phyloP scores from a whole-genome alignment of 2,888 invertebrate genomes.

The Volucella inanis region DNA sequence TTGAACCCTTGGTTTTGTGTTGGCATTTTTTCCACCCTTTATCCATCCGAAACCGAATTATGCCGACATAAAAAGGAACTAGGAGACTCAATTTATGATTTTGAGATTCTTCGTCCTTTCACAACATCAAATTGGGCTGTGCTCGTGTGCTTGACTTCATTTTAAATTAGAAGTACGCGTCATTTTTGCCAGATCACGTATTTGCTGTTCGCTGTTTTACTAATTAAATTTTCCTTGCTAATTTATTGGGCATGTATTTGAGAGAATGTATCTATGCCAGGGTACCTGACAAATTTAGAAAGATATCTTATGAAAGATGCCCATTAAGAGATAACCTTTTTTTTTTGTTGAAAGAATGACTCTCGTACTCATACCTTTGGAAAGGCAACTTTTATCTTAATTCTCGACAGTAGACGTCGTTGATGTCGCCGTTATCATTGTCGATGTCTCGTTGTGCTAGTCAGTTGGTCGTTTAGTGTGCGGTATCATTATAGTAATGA shows the following conservation, averaged over 20 bases:
- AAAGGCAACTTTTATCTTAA: conserved; percentile 47
- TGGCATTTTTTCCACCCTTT: background rate
- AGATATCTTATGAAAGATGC: conserved; percentile 57
- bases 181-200: conserved; percentile 70
- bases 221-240: conserved; percentile 72
- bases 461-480: conserved; percentile 1
- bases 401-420: conserved; percentile 8
- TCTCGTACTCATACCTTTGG: conserved; percentile 38
- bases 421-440: background rate
- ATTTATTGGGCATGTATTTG: conserved; percentile 61
- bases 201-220: conserved; percentile 47
- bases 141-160: conserved; percentile 69
- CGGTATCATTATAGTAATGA: conserved; percentile 59
- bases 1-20: conserved; percentile 45
- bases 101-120: conserved; percentile 19
- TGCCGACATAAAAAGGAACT: conserved; percentile 1
- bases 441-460: background rate
- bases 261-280: background rate
- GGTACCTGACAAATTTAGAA: conserved; percentile 36
- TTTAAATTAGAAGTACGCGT: conserved; percentile 58
- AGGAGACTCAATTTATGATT: conserved; percentile 11
- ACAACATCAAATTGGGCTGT: conserved; percentile 16
- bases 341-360: too few relatives aligned
- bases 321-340: conserved; percentile 45
- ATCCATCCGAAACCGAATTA: background rate